phyloP scores from a whole-genome alignment of 2,888 invertebrate genomes.

The Bugula neritina region DNA sequence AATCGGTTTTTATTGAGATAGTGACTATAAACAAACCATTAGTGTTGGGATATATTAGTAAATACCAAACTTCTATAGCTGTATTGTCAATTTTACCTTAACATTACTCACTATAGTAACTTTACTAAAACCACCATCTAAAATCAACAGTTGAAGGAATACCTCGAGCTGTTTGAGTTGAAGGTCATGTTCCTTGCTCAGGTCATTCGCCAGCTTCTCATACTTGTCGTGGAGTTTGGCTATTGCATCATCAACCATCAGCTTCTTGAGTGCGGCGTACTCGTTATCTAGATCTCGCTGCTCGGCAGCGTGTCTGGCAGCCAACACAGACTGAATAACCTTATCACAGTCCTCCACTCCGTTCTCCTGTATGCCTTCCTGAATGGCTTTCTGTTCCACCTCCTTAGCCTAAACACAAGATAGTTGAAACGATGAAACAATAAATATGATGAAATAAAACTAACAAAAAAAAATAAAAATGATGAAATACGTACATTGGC shows the following conservation, averaged over 20 bases:
- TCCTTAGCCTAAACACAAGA: conserved; percentile 37
- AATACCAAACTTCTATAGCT: no score
- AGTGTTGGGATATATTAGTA: no score
- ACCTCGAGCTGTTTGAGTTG: conserved; percentile 43
- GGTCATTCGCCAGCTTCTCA: conserved; percentile 39
- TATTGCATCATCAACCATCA: conserved; percentile 46
- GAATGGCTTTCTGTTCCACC: conserved; percentile 43
- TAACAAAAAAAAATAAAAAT: no score
- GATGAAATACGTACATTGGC: no score
- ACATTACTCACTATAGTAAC: no score
- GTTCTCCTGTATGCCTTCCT: conserved; percentile 46
- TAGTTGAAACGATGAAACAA: no score
- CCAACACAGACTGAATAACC: conserved; percentile 45
- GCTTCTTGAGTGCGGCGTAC: conserved; percentile 41
- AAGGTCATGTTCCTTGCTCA: conserved; percentile 38
- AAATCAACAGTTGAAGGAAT: background rate
- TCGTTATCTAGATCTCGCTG: conserved; percentile 42
- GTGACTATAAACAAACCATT: no score
- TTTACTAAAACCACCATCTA: background rate
- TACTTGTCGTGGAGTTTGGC: conserved; percentile 42
- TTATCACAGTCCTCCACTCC: conserved; percentile 47
- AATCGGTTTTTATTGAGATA: no score
- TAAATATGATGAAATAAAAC: no score
- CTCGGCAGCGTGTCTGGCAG: conserved; percentile 46
- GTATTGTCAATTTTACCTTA: no score